These are phyloP conservation scores for Ahaetulla prasina DNA, from an alignment of 2,113 vertebrate species.

Conservation along the genomic window DNA sequence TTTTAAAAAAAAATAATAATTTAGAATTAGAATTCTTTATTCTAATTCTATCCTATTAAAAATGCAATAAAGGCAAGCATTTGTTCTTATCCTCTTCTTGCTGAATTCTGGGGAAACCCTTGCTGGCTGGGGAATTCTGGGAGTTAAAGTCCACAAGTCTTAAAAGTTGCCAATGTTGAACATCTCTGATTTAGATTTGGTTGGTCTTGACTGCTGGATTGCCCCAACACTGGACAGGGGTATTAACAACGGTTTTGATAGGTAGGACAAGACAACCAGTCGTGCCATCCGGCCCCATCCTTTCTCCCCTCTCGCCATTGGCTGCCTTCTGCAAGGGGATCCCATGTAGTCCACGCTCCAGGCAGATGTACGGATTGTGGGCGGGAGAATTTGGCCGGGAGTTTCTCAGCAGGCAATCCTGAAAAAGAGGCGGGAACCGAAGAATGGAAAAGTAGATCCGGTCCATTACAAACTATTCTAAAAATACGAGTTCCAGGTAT, in stretches of 20 bases:
- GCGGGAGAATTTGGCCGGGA: not conserved
- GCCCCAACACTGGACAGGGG: not conserved
- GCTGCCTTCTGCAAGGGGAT: not conserved
- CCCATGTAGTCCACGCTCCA: fast-evolving
- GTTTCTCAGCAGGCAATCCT: not conserved
- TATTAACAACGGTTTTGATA: not conserved
- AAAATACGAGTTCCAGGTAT: too few species aligned
- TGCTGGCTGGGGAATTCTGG: not conserved
- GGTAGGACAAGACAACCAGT: not conserved
- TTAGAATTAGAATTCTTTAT: too few species aligned
- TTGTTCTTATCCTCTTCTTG: not conserved
- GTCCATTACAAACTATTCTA: too few species aligned
- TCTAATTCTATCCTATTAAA: not conserved
- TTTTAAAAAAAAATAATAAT: too few species aligned
- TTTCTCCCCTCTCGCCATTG: not conserved
- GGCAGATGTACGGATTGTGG: not conserved
- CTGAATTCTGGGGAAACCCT: not conserved
- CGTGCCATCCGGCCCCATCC: not conserved
- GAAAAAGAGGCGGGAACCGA: too few species aligned
- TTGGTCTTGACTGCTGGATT: not conserved
- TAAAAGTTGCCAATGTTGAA: not conserved
- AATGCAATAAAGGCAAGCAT: not conserved
- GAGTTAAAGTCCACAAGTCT: not conserved
- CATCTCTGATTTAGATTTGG: not conserved
- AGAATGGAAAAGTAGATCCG: not conserved